Conservation (phyloP, 2,888 invertebrate genomes). For the Yponomeuta malinellus region DNA sequence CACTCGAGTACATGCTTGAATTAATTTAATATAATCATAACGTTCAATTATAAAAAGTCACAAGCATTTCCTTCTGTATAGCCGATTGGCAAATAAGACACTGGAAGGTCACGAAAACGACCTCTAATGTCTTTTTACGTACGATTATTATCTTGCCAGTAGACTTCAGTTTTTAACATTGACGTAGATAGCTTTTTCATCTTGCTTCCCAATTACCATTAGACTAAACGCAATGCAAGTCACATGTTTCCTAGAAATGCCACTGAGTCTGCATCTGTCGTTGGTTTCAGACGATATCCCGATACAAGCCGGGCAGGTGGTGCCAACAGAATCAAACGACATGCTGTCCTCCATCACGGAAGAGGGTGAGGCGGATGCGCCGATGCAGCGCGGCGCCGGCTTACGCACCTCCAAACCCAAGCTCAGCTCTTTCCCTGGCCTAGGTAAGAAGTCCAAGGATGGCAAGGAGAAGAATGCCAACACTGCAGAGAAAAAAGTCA, state of each 20-base stretch:
- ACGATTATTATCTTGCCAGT: neutral
- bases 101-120: neutral
- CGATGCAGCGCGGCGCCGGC: conserved; percentile 69
- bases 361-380: conserved; percentile 75
- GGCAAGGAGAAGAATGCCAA: conserved; percentile 60
- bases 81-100: neutral
- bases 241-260: too few relatives aligned
- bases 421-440: conserved; percentile 75
- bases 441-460: conserved; percentile 79
- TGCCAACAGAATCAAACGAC: conserved; percentile 72
- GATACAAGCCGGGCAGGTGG: conserved; percentile 83
- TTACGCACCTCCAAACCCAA: conserved; percentile 78
- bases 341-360: conserved; percentile 81
- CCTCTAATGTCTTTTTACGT: neutral
- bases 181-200: neutral
- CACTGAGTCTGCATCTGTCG: neutral
- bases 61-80: neutral
- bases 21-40: neutral
- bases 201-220: neutral
- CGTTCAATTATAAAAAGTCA: neutral
- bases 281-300: conserved; percentile 88
- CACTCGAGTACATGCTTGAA: conserved; percentile 21
- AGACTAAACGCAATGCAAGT: too few relatives aligned
- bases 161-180: neutral
- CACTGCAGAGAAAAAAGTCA: conserved; percentile 59